A percentile compares a stretch with the other conserved stretches of the same genome.
Conservation (phyloP, 2,113 vertebrate genomes). For the Poecilia latipinna region DNA sequence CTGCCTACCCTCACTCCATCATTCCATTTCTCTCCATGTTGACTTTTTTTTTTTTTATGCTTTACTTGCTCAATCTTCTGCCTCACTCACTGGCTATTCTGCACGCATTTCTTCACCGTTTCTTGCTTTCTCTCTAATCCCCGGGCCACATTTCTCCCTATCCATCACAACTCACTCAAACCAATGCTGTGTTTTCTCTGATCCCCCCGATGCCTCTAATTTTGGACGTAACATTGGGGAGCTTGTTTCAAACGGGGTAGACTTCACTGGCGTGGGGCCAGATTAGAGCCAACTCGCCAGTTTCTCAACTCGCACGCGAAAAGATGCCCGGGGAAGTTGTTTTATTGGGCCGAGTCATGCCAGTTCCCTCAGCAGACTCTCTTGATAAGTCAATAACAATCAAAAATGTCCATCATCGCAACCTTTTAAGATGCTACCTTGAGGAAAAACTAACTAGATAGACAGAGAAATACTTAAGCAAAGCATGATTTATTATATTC, state of each 20-base stretch:
- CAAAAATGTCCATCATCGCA: neutral
- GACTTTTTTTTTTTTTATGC: conserved; percentile 27
- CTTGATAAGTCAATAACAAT: neutral
- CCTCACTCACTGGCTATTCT: conserved; percentile 10
- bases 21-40: conserved; percentile 30
- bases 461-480: neutral
- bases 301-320: conserved; percentile 3
- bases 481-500: conserved; percentile 1
- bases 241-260: conserved; percentile 53
- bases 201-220: conserved; percentile 55
- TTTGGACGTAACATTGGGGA: conserved; percentile 45
- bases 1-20: conserved; percentile 18
- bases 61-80: conserved; percentile 18
- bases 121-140: conserved; percentile 5
- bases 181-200: conserved; percentile 56
- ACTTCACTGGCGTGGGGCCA: neutral
- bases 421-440: neutral
- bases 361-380: conserved; percentile 12
- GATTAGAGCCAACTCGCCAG: conserved; percentile 16
- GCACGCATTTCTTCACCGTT: conserved; percentile 12
- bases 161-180: conserved; percentile 39
- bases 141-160: conserved; percentile 12
- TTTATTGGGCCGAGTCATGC: neutral
- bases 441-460: neutral
- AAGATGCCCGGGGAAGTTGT: conserved; percentile 8